Evolutionary conservation across 2,888 invertebrate genomes (phyloP).

Genomic region (Drosophila helvetica): DNA sequence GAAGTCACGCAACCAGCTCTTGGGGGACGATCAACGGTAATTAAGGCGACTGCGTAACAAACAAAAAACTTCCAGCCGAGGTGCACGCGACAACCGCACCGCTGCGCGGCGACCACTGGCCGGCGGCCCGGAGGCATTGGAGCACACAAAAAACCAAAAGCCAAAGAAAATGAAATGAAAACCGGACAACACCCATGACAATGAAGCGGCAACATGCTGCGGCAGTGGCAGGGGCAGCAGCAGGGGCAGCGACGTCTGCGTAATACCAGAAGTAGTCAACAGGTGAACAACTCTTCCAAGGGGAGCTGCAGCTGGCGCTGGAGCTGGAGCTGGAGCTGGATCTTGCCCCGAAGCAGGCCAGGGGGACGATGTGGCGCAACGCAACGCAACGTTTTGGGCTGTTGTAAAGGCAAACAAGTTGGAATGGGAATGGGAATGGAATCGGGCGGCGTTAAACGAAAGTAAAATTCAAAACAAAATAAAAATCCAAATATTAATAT

Average conservation of each 20-base stretch:
- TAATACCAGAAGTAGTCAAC: constrained; percentile 77
- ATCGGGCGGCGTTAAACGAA: constrained; percentile 69
- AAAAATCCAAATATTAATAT: constrained; percentile 55
- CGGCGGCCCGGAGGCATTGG: constrained; percentile 50
- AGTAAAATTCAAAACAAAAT: constrained; percentile 67
- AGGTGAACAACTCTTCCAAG: constrained; percentile 69
- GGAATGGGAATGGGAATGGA: constrained; percentile 19
- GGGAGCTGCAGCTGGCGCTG: constrained; percentile 24
- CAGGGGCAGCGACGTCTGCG: constrained; percentile 44
- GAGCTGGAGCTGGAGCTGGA: constrained; percentile 24
- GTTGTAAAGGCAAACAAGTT: constrained; percentile 37
- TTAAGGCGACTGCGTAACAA: constrained; percentile 68
- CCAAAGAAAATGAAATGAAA: constrained; percentile 5
- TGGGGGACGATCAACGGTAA: constrained; percentile 25
- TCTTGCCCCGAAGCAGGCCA: constrained; percentile 19
- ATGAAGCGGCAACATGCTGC: constrained; percentile 43
- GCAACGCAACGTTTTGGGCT: neutral
- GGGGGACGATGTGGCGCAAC: constrained; percentile 30
- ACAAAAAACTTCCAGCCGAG: constrained; percentile 59
- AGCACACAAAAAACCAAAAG: constrained; percentile 38
- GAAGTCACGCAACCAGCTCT: constrained; percentile 13
- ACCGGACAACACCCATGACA: constrained; percentile 62
- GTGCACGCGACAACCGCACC: constrained; percentile 26
- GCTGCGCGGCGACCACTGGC: neutral
- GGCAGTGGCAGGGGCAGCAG: neutral